Evolutionary conservation across 23 tunicate genomes (phyloP).

Genomic region (Oikopleura vanhoeffeni): DNA sequence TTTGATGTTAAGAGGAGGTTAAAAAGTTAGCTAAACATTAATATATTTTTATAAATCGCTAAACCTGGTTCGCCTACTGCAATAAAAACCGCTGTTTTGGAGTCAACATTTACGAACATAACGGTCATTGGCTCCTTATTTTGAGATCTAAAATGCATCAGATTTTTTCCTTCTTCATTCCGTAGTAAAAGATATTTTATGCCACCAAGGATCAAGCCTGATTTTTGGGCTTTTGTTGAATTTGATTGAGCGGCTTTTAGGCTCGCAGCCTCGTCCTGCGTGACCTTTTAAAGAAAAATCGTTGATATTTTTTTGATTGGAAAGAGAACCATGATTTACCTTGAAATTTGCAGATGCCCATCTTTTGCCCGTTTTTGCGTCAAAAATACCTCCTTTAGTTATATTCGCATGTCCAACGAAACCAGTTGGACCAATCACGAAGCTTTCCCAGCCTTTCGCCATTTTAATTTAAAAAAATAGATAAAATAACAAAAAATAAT

Average conservation of each 20-base stretch:
- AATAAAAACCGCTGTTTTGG: not conserved
- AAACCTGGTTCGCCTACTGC: not conserved
- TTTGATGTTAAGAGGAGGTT: no score
- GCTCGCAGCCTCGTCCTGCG: not conserved
- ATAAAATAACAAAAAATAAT: no score
- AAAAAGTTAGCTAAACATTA: no score
- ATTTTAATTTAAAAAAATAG: not conserved
- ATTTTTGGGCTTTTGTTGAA: not conserved
- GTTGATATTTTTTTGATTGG: no score
- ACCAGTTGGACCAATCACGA: not conserved
- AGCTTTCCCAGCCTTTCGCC: not conserved
- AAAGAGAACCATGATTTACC: no score
- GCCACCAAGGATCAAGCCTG: not conserved
- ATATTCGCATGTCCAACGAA: not conserved
- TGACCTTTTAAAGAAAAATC: no score
- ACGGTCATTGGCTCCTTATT: slow-evolving; percentile 11
- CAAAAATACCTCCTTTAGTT: not conserved
- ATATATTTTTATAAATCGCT: not conserved
- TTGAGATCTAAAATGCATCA: not conserved
- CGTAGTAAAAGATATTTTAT: not conserved
- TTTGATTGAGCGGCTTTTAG: not conserved
- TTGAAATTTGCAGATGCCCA: slow-evolving; percentile 13
- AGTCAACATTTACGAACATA: not conserved
- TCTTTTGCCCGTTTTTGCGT: slow-evolving; percentile 2
- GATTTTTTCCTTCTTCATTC: not conserved